A percentile compares a stretch with the other conserved stretches of the same genome.
Evolutionary conservation across 2,888 invertebrate species (phyloP).

Genomic region (Lithophane leautieri): DNA sequence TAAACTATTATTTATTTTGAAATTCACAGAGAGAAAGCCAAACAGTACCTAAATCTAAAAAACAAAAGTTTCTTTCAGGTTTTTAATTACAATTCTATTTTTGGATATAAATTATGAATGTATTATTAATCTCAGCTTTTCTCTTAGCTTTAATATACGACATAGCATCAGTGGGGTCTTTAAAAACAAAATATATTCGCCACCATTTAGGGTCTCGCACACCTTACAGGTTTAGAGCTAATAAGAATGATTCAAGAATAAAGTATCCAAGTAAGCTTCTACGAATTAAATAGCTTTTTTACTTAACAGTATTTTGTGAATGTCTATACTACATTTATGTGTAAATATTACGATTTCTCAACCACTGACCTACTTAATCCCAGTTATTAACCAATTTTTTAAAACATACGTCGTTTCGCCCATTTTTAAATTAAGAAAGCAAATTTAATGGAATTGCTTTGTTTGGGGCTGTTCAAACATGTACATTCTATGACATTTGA

Average conservation of each 20-base stretch:
- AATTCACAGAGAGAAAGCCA: constrained; percentile 15
- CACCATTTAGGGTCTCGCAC: constrained; percentile 92
- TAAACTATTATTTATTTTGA: constrained; percentile 42
- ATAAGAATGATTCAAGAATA: constrained; percentile 91
- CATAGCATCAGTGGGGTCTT: constrained; percentile 35
- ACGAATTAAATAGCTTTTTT: neutral
- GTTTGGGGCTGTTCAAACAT: neutral
- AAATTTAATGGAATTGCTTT: neutral
- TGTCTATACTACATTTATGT: neutral
- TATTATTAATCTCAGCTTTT: constrained; percentile 40
- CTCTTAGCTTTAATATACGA: constrained; percentile 41
- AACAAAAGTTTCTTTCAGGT: neutral
- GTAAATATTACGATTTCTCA: neutral
- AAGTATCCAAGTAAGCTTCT: constrained; percentile 90
- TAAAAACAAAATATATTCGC: constrained; percentile 72
- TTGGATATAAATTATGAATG: constrained; percentile 53
- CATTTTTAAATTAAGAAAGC: neutral
- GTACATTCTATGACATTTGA: neutral
- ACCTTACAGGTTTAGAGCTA: constrained; percentile 93
- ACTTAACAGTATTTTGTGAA: neutral
- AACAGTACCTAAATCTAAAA: neutral
- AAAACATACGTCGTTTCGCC: too few relatives aligned
- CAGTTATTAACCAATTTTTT: neutral
- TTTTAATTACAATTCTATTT: neutral
- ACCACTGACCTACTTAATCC: neutral